These are phyloP conservation scores for Macaria notata DNA, from an alignment of 2,888 invertebrate species.

Conservation along the genomic window DNA sequence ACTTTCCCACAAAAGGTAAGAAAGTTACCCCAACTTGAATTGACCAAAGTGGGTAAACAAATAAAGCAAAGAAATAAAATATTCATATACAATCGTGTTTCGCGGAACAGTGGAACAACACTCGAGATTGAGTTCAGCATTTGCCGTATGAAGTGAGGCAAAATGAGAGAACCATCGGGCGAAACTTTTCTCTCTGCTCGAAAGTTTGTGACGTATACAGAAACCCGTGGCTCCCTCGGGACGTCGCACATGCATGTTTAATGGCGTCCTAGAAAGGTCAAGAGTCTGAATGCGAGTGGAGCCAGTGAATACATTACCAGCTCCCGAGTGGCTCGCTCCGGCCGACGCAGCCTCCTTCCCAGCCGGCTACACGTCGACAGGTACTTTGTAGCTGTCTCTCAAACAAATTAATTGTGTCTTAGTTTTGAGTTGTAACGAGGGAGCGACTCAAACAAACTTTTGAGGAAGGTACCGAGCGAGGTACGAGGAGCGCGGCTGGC, in stretches of 20 bases:
- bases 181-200: slow-evolving; percentile 74
- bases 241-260: slow-evolving; percentile 75
- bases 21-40: slow-evolving; percentile 8
- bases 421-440: slow-evolving; percentile 71
- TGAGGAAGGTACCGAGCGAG: slow-evolving; percentile 61
- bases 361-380: slow-evolving; percentile 65
- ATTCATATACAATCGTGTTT: slow-evolving; percentile 39
- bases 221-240: slow-evolving; percentile 66
- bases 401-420: slow-evolving; percentile 79
- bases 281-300: slow-evolving; percentile 67
- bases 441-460: slow-evolving; percentile 69
- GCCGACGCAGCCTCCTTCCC: slow-evolving; percentile 68
- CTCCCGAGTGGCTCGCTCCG: slow-evolving; percentile 58
- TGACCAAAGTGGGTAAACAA: slow-evolving; percentile 21
- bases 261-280: slow-evolving; percentile 78
- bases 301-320: slow-evolving; percentile 75
- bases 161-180: slow-evolving; percentile 65
- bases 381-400: slow-evolving; percentile 78
- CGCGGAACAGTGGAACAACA: slow-evolving; percentile 47
- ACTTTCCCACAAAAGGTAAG: neutral
- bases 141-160: slow-evolving; percentile 57
- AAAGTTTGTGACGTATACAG: slow-evolving; percentile 73
- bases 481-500: slow-evolving; percentile 49
- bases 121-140: slow-evolving; percentile 50
- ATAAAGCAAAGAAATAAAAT: slow-evolving; percentile 33